Conservation (phyloP, 2,113 vertebrate genomes). For the Centropus unirufus region DNA sequence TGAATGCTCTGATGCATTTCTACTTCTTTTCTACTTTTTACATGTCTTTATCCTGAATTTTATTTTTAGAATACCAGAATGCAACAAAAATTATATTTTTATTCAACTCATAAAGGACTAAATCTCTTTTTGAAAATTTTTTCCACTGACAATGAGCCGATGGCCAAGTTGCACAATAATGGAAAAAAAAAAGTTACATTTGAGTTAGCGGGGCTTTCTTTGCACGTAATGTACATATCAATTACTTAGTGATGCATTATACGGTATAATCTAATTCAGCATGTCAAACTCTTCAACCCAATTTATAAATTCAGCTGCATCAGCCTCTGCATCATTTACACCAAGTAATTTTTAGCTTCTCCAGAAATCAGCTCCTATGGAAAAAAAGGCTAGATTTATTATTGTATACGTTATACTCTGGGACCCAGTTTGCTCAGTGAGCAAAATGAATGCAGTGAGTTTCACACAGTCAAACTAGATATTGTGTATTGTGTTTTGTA, state of each 20-base stretch:
- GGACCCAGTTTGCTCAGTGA: conserved; percentile 41
- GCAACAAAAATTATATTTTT: conserved; percentile 13
- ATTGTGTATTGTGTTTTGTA: conserved; percentile 33
- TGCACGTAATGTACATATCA: conserved; percentile 56
- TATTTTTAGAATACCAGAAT: conserved; percentile 16
- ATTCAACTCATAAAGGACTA: conserved; percentile 16
- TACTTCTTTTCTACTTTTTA: neutral
- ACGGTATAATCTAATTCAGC: conserved; percentile 54
- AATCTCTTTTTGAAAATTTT: conserved; percentile 35
- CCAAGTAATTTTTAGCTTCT: conserved; percentile 56
- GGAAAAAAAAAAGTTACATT: conserved; percentile 5
- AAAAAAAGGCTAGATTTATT: conserved; percentile 44
- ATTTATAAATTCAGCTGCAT: conserved; percentile 59
- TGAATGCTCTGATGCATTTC: neutral
- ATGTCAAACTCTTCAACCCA: conserved; percentile 57
- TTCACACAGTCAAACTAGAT: conserved; percentile 36
- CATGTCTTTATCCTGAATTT: neutral
- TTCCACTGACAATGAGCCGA: conserved; percentile 18
- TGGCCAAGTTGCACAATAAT: conserved; percentile 40
- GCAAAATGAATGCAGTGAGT: conserved; percentile 51
- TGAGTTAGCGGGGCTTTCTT: conserved; percentile 37
- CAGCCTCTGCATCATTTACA: conserved; percentile 60
- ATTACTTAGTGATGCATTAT: conserved; percentile 58
- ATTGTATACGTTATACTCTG: neutral
- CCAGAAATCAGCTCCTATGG: conserved; percentile 16